phyloP scores from a whole-genome alignment of 2,113 vertebrate species.

The Cranoglanis bouderius region DNA sequence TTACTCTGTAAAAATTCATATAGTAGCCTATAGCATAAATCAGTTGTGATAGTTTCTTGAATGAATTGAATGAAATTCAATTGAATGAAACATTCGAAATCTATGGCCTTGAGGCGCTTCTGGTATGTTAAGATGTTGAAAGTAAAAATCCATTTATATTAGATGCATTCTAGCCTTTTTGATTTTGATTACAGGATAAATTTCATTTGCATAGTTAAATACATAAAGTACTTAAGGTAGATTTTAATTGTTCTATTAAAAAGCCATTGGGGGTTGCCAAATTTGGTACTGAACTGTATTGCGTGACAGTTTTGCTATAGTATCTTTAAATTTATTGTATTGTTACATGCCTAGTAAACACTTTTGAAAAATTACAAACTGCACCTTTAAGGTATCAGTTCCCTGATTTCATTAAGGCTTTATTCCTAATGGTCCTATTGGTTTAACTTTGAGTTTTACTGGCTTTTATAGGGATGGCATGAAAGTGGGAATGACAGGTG shows the following conservation, averaged over 20 bases:
- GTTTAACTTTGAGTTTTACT: slow-evolving; percentile 10
- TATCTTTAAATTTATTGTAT: not conserved
- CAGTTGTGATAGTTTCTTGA: not conserved
- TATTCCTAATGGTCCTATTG: not conserved
- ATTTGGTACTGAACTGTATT: not conserved
- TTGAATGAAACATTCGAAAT: too few species aligned
- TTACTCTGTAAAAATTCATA: too few species aligned
- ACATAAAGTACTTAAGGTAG: not conserved
- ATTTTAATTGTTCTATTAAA: not conserved
- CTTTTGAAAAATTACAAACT: not conserved
- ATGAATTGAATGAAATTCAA: too few species aligned
- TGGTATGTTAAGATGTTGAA: not conserved
- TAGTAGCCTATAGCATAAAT: not conserved
- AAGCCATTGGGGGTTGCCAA: not conserved
- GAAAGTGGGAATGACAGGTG: not conserved
- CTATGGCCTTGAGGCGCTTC: not conserved
- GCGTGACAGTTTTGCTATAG: not conserved
- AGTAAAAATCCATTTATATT: not conserved
- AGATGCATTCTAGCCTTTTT: too few species aligned
- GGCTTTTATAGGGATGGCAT: too few species aligned
- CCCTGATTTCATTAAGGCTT: not conserved
- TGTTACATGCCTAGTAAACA: not conserved
- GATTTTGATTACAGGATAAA: not conserved
- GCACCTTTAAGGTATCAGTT: not conserved
- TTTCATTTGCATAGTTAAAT: not conserved